A percentile compares a stretch with the other conserved stretches of the same genome.
Evolutionary conservation across 2,113 vertebrate genomes (phyloP).

Genomic region (Gambusia affinis): DNA sequence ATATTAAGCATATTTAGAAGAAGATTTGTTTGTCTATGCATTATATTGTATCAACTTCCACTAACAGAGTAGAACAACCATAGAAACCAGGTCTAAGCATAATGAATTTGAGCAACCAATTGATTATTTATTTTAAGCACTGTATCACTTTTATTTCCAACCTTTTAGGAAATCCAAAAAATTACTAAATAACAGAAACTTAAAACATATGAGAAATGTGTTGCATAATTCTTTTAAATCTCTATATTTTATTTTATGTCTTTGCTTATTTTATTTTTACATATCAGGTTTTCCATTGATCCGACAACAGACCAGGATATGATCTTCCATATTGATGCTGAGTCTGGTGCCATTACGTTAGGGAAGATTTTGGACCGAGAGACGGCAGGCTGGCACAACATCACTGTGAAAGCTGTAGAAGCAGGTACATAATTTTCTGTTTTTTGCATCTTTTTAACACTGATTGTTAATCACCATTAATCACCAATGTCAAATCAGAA

Average conservation of each 20-base stretch:
- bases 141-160: not conserved
- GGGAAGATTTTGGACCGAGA: slow-evolving; percentile 93
- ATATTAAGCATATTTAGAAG: not conserved
- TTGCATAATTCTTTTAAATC: not conserved
- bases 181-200: too few species aligned
- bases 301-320: slow-evolving; percentile 87
- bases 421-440: slow-evolving; percentile 80
- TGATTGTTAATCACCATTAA: too few species aligned
- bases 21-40: not conserved
- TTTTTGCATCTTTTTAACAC: not conserved
- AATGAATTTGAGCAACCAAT: too few species aligned
- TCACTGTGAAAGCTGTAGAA: slow-evolving; percentile 93
- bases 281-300: slow-evolving; percentile 91
- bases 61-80: not conserved
- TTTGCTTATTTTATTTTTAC: not conserved
- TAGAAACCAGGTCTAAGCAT: too few species aligned
- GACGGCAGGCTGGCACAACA: slow-evolving; percentile 97
- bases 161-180: too few species aligned
- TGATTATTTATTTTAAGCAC: not conserved
- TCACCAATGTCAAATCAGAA: not conserved
- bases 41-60: not conserved
- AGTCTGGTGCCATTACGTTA: slow-evolving; percentile 90
- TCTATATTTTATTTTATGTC: not conserved
- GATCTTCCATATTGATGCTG: slow-evolving; percentile 92
- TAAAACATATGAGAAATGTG: too few species aligned